Conservation (phyloP, 2,888 invertebrate species). For the Drosophila algonquin region DNA sequence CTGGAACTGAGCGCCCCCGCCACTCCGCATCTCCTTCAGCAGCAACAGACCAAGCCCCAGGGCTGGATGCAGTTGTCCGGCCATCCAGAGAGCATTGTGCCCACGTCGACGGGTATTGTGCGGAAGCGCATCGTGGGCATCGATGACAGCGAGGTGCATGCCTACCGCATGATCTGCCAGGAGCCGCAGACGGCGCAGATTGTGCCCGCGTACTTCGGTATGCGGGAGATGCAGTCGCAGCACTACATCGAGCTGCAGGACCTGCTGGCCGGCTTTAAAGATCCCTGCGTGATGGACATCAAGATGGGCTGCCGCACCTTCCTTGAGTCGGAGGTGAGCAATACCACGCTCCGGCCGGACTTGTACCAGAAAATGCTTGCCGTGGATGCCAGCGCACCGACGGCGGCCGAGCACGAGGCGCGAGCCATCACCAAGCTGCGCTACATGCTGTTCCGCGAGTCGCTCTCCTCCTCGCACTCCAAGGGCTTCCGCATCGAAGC, state of each 20-base stretch:
- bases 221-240: constrained; percentile 89
- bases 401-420: constrained; percentile 90
- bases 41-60: constrained; percentile 83
- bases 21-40: constrained; percentile 92
- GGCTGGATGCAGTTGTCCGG: constrained; percentile 96
- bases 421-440: constrained; percentile 96
- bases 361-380: constrained; percentile 98
- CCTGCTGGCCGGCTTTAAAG: constrained; percentile 93
- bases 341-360: constrained; percentile 92
- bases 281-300: constrained; percentile 98
- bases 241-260: constrained; percentile 98
- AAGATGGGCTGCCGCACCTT: constrained; percentile 99
- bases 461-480: constrained; percentile 95
- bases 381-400: constrained; percentile 94
- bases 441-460: constrained; percentile 98
- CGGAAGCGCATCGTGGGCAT: constrained; percentile 93
- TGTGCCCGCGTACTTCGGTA: constrained; percentile 93
- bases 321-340: constrained; percentile 96
- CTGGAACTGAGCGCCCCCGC: constrained; percentile 95
- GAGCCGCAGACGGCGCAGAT: constrained; percentile 86
- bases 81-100: constrained; percentile 95
- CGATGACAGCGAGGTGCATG: constrained; percentile 89
- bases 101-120: constrained; percentile 96
- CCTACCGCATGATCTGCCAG: constrained; percentile 91
- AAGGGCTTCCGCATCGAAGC: constrained; percentile 98